Conservation (phyloP, 92 coral and sea anemone genomes). For the Porites evermanni region DNA sequence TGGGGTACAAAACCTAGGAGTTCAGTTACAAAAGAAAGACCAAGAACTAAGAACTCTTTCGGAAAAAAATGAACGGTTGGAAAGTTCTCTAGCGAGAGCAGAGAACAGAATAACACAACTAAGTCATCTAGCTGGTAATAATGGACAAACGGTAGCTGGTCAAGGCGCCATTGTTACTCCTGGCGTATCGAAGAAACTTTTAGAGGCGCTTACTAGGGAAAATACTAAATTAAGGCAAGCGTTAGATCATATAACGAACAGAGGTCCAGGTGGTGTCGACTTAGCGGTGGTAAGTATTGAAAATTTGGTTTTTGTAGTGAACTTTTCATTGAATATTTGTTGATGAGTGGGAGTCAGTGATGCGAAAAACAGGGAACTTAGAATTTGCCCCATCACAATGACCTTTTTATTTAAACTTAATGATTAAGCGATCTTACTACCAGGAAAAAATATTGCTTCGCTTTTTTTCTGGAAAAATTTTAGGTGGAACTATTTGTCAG, state of each 20-base stretch:
- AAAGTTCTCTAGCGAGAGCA: slow-evolving; percentile 80
- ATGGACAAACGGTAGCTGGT: slow-evolving; percentile 34
- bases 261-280: slow-evolving; percentile 66
- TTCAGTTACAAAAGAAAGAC: slow-evolving; percentile 71
- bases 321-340: not conserved
- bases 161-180: slow-evolving; percentile 78
- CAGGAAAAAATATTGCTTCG: not conserved
- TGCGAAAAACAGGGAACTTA: not conserved
- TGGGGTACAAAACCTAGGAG: slow-evolving; percentile 83
- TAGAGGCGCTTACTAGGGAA: slow-evolving; percentile 84
- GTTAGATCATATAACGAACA: slow-evolving; percentile 70
- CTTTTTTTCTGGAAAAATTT: not conserved
- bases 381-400: not conserved
- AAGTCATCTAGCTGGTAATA: slow-evolving; percentile 41
- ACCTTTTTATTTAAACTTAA: not conserved
- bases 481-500: not conserved
- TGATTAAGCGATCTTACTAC: not conserved
- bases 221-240: slow-evolving; percentile 85
- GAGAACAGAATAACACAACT: slow-evolving; percentile 89
- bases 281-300: slow-evolving; percentile 80
- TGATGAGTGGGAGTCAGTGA: not conserved
- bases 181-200: slow-evolving; percentile 83
- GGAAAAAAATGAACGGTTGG: slow-evolving; percentile 69
- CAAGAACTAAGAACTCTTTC: slow-evolving; percentile 43
- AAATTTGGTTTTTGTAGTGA: not conserved